A percentile compares a stretch with the other conserved stretches of the same genome.
phyloP scores from a whole-genome alignment of 2,113 vertebrate genomes.

The Coreoperca whiteheadi region DNA sequence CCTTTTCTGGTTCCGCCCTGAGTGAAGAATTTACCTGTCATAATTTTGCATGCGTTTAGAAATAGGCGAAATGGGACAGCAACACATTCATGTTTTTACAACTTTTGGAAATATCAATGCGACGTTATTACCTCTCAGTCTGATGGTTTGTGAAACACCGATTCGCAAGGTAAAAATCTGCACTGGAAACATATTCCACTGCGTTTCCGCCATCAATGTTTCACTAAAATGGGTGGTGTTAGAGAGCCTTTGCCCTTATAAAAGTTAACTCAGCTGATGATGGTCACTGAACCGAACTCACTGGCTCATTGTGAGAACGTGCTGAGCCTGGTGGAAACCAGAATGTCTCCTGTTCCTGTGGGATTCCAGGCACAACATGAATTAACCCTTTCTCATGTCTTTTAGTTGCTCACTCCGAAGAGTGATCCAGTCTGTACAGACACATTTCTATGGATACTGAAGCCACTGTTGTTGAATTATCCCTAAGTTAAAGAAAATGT shows the following conservation, averaged over 20 bases:
- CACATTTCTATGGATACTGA: not conserved
- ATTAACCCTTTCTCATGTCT: constrained; percentile 11
- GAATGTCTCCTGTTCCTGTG: constrained; percentile 63
- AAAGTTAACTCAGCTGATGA: constrained; percentile 46
- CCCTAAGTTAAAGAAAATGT: not conserved
- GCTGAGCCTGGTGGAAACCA: constrained; percentile 68
- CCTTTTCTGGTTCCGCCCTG: not conserved
- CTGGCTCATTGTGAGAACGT: constrained; percentile 47
- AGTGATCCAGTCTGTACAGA: not conserved
- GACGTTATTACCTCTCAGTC: not conserved
- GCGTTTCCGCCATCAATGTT: constrained; percentile 14
- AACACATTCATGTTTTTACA: not conserved
- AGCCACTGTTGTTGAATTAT: not conserved
- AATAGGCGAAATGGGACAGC: not conserved
- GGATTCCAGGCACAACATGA: constrained; percentile 46
- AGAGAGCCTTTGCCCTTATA: constrained; percentile 10
- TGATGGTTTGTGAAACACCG: not conserved
- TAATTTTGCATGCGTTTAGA: not conserved
- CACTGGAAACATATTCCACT: not conserved
- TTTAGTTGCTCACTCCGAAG: not conserved
- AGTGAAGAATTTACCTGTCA: constrained; percentile 22
- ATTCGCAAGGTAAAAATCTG: not conserved
- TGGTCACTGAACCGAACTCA: constrained; percentile 44
- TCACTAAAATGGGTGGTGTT: constrained; percentile 4
- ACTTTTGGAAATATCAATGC: not conserved